phyloP scores from a whole-genome alignment of 2,113 vertebrate genomes.

The Ptychochromis oligacanthus region DNA sequence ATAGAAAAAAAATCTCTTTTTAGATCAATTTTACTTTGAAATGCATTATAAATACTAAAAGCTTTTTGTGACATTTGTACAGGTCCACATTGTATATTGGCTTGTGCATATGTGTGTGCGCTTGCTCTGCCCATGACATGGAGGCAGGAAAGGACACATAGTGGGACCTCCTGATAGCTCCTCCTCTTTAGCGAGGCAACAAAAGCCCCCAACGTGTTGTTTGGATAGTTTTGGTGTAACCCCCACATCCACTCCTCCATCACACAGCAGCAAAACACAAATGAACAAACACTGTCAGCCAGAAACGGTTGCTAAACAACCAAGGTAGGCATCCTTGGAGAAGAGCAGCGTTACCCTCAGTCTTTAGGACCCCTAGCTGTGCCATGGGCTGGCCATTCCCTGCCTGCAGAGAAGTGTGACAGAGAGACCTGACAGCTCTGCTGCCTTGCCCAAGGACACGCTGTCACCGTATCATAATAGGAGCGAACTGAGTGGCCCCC shows the following conservation, averaged over 20 bases:
- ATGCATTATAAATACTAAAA: neutral
- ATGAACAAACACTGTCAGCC: conserved; percentile 49
- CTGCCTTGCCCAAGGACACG: conserved; percentile 77
- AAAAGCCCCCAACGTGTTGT: conserved; percentile 70
- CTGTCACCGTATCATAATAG: conserved; percentile 76
- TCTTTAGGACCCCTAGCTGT: conserved; percentile 78
- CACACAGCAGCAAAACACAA: conserved; percentile 61
- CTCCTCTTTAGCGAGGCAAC: conserved; percentile 57
- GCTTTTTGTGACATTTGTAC: neutral
- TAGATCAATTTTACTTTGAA: neutral
- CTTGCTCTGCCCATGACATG: conserved; percentile 46
- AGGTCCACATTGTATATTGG: neutral
- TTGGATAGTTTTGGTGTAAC: conserved; percentile 68
- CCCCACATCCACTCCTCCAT: conserved; percentile 43
- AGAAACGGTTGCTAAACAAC: conserved; percentile 77
- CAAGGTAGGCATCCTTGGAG: conserved; percentile 74
- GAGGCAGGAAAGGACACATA: conserved; percentile 46
- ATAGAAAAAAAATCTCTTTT: no score
- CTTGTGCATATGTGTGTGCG: neutral
- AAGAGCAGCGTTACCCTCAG: conserved; percentile 46
- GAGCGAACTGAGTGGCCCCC: conserved; percentile 61
- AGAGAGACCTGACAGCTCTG: conserved; percentile 79
- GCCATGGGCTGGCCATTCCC: conserved; percentile 65
- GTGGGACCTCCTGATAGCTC: conserved; percentile 50
- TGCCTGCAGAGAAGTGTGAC: conserved; percentile 81